Evolutionary conservation across 1,140 invertebrate genomes (phyloP).

Genomic region (Aphidius ervi): DNA sequence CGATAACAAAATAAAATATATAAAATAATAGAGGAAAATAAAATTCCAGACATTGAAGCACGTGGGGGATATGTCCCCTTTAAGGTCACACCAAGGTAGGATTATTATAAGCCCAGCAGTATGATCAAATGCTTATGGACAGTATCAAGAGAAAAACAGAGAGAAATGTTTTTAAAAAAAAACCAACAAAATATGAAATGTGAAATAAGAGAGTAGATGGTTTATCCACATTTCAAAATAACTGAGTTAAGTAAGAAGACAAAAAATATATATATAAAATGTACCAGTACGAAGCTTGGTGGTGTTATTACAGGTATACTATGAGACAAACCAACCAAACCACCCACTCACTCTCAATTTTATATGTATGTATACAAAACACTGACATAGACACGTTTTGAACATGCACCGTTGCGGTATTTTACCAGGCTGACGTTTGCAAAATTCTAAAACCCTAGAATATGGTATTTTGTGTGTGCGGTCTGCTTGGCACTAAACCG

Average conservation of each 20-base stretch:
- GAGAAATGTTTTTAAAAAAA: background rate
- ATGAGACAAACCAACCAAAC: no score
- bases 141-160: background rate
- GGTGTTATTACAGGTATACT: no score
- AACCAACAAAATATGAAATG: background rate
- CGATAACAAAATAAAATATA: background rate
- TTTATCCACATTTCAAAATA: slow-evolving; percentile 14
- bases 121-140: slow-evolving; percentile 21
- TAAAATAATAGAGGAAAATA: no score
- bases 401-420: slow-evolving; percentile 16
- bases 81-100: slow-evolving; percentile 16
- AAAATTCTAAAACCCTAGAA: slow-evolving; percentile 18
- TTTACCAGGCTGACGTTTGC: slow-evolving; percentile 20
- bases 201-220: background rate
- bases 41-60: slow-evolving; percentile 4
- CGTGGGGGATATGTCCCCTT: slow-evolving; percentile 20
- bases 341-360: no score
- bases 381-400: background rate
- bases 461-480: background rate
- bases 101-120: slow-evolving; percentile 25
- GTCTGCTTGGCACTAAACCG: background rate
- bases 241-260: background rate
- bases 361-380: no score
- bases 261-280: no score
- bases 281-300: no score